Conservation (phyloP, 2,797 vertebrate species). For the Onychomys torridus region DNA sequence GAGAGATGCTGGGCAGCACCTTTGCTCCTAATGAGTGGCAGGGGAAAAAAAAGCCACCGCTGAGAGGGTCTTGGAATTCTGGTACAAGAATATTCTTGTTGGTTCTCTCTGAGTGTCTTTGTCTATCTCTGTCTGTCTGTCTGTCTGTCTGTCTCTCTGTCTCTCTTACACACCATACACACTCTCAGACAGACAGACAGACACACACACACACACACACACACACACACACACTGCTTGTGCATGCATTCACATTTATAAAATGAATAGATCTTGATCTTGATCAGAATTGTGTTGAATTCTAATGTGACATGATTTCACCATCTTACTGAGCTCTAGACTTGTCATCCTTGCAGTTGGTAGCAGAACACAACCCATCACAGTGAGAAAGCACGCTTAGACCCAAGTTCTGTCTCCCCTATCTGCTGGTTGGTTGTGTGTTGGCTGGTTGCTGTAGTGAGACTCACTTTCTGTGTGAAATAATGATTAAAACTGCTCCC, state of each 20-base stretch:
- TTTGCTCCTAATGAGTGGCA: slow-evolving; percentile 55
- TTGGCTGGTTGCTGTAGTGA: neutral
- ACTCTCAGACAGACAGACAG: too few species aligned
- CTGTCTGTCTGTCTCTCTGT: neutral
- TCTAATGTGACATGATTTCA: neutral
- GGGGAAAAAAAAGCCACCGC: neutral
- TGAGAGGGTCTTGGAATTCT: neutral
- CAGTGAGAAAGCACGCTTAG: neutral
- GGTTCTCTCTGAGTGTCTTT: neutral
- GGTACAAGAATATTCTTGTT: neutral
- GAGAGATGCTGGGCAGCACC: slow-evolving; percentile 64
- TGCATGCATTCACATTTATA: neutral
- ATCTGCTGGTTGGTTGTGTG: neutral
- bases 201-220: too few species aligned
- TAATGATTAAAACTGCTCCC: neutral
- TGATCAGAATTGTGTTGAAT: neutral
- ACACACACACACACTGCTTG: neutral
- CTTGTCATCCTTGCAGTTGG: neutral
- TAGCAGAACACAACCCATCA: neutral
- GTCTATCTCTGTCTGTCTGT: neutral
- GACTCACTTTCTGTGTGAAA: neutral
- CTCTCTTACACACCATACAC: neutral
- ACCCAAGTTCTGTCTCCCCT: neutral
- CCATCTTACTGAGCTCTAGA: neutral
- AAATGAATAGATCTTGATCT: neutral